Conservation (phyloP, 2,888 invertebrate genomes). For the Apoderus coryli region DNA sequence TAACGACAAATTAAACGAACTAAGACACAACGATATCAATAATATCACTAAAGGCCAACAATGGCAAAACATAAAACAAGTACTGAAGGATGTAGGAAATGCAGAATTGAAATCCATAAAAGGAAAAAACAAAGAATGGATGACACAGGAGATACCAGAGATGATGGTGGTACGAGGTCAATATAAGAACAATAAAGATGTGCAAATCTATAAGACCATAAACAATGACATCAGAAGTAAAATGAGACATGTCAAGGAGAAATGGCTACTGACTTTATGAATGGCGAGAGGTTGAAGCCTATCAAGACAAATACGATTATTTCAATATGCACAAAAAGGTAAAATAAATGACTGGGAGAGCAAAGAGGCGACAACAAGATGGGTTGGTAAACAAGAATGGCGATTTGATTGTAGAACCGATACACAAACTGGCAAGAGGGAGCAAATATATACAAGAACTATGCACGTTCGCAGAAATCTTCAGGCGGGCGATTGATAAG, state of each 20-base stretch:
- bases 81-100: constrained; percentile 2
- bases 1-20: constrained; percentile 1
- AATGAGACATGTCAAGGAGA: neutral
- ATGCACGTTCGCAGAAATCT: too few species aligned
- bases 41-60: constrained; percentile 1
- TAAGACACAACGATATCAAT: constrained; percentile 1
- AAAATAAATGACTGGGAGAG: constrained; percentile 10
- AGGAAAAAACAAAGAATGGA: constrained; percentile 1
- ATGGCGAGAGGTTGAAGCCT: constrained; percentile 14
- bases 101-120: constrained; percentile 2
- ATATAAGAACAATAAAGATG: too few species aligned
- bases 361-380: constrained; percentile 5
- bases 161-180: neutral
- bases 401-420: constrained; percentile 10
- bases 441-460: constrained; percentile 13
- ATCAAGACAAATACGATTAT: constrained; percentile 11
- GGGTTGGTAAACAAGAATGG: constrained; percentile 11
- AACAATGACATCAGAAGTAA: constrained; percentile 1
- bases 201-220: constrained; percentile 2
- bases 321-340: constrained; percentile 14
- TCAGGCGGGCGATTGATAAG: too few species aligned
- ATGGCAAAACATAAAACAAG: constrained; percentile 2
- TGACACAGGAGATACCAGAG: too few species aligned
- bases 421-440: constrained; percentile 12
- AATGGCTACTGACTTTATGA: too few species aligned